Percentiles rank a stretch among this genome's conserved stretches.
These are phyloP conservation scores for Gnathonemus longibarbis DNA, from an alignment of 2,113 vertebrate genomes.

Conservation along the genomic window DNA sequence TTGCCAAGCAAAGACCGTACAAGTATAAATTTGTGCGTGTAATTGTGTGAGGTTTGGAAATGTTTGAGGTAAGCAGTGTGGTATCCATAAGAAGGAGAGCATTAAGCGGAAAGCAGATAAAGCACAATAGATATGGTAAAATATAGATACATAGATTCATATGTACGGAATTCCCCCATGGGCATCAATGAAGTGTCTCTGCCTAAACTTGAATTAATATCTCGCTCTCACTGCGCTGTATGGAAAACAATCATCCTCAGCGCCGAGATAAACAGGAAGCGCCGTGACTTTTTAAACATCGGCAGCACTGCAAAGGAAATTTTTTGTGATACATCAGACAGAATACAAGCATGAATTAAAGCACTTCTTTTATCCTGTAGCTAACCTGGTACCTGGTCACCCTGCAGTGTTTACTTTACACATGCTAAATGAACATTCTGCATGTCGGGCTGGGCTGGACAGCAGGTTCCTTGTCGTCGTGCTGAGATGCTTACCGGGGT, in stretches of 20 bases:
- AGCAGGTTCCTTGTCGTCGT: neutral
- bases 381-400: neutral
- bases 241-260: neutral
- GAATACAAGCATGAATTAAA: neutral
- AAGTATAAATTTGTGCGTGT: neutral
- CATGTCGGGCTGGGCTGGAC: neutral
- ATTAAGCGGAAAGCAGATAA: neutral
- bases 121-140: neutral
- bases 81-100: neutral
- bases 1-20: neutral
- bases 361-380: neutral
- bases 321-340: neutral
- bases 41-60: neutral
- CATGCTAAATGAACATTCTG: neutral
- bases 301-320: neutral
- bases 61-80: neutral
- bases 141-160: neutral
- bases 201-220: neutral
- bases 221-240: neutral
- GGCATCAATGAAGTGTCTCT: neutral
- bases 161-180: neutral
- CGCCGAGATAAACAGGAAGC: neutral
- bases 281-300: neutral
- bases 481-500: slow-evolving; percentile 52
- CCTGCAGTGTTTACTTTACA: neutral